Percentiles rank a stretch among this genome's conserved stretches.
These are phyloP conservation scores for Hiodon tergisus DNA, from an alignment of 2,113 vertebrate genomes.

Conservation along the genomic window DNA sequence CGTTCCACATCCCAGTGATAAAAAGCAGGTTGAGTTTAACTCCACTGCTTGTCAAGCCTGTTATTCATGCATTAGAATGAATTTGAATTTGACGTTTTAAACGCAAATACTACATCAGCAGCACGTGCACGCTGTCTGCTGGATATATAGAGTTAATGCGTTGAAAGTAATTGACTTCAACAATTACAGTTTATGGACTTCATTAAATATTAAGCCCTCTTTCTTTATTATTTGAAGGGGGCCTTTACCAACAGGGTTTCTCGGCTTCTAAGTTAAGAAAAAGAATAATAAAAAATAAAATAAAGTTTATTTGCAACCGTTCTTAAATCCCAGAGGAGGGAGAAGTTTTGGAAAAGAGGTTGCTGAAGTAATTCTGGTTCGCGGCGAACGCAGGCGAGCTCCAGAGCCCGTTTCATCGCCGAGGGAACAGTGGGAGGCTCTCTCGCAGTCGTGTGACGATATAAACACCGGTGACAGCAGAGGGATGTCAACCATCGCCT, in stretches of 20 bases:
- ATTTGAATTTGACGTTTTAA: no score
- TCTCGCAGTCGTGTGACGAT: constrained; percentile 40
- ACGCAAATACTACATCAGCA: no score
- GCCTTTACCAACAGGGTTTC: constrained; percentile 19
- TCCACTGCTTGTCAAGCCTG: no score
- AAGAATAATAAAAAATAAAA: constrained; percentile 20
- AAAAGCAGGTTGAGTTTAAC: no score
- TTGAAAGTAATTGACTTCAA: background rate
- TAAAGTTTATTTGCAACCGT: constrained; percentile 27
- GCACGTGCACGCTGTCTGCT: background rate
- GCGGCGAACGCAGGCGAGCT: constrained; percentile 11
- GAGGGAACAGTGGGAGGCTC: constrained; percentile 17
- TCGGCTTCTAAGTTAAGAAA: constrained; percentile 12
- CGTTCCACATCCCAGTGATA: no score
- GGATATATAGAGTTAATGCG: constrained; percentile 11
- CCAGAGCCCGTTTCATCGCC: constrained; percentile 17
- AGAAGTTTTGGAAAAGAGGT: constrained; percentile 25
- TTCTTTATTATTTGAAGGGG: constrained; percentile 15
- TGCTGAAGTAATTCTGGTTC: constrained; percentile 30
- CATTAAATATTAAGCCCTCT: constrained; percentile 24
- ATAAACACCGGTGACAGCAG: constrained; percentile 43
- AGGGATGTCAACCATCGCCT: constrained; percentile 35
- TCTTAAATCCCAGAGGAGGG: constrained; percentile 23
- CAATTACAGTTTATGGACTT: constrained; percentile 17
- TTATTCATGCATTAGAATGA: no score